Evolutionary conservation across 2,888 invertebrate species (phyloP).

Genomic region (Dorcus hopei): DNA sequence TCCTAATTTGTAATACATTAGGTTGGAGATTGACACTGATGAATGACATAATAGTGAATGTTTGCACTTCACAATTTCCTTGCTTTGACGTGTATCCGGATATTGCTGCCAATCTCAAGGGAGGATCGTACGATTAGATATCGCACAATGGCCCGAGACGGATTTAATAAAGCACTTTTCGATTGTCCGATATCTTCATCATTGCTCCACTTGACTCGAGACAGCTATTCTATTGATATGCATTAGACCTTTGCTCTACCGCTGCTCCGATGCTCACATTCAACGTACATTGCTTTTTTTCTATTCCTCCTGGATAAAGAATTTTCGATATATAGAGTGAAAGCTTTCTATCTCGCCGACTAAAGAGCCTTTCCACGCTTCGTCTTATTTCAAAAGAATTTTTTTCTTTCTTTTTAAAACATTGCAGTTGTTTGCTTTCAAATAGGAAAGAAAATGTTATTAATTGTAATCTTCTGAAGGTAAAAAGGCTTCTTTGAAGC

Average conservation of each 20-base stretch:
- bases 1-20: slow-evolving; percentile 21
- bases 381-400: too few species aligned
- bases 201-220: slow-evolving; percentile 38
- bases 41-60: slow-evolving; percentile 39
- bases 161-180: slow-evolving; percentile 50
- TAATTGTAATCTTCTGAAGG: too few species aligned
- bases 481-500: too few species aligned
- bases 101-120: slow-evolving; percentile 51
- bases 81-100: slow-evolving; percentile 50
- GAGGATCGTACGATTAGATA: slow-evolving; percentile 47
- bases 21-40: slow-evolving; percentile 33
- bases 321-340: too few species aligned
- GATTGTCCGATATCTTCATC: slow-evolving; percentile 46
- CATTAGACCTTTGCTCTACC: slow-evolving; percentile 40
- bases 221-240: slow-evolving; percentile 43
- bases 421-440: too few species aligned
- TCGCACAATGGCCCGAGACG: slow-evolving; percentile 46
- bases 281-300: slow-evolving; percentile 12
- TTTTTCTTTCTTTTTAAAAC: too few species aligned
- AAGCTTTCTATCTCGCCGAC: too few species aligned
- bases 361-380: too few species aligned
- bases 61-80: slow-evolving; percentile 50
- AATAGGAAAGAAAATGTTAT: too few species aligned
- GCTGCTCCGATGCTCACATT: slow-evolving; percentile 34
- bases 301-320: too few species aligned